phyloP scores from a whole-genome alignment of 1,140 invertebrate genomes.

The Brachionus rubens region DNA sequence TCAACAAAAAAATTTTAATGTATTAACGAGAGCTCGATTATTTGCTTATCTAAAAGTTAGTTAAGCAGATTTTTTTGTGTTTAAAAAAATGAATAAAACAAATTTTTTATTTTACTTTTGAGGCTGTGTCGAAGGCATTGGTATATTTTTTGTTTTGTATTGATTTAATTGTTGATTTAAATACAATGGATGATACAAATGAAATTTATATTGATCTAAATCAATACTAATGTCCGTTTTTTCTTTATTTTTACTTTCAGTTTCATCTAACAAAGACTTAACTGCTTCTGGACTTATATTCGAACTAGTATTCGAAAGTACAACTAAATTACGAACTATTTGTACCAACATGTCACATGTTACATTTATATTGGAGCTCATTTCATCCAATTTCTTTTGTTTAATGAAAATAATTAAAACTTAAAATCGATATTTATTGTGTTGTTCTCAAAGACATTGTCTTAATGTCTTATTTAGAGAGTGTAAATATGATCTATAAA shows the following conservation, averaged over 20 bases:
- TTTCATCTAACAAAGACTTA: not conserved
- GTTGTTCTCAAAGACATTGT: not conserved
- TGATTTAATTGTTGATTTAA: constrained; percentile 32
- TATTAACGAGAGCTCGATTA: too few species aligned
- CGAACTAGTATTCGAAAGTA: constrained; percentile 12
- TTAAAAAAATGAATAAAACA: too few species aligned
- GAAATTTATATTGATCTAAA: constrained; percentile 24
- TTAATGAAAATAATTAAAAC: not conserved
- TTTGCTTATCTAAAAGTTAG: constrained; percentile 29
- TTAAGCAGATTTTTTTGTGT: not conserved
- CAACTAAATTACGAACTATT: constrained; percentile 18
- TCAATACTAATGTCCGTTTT: not conserved
- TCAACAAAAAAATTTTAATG: not conserved
- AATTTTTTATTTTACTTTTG: constrained; percentile 16
- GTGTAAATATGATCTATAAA: not conserved
- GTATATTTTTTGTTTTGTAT: constrained; percentile 23
- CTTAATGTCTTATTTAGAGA: not conserved
- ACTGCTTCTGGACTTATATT: constrained; percentile 16
- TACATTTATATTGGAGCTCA: constrained; percentile 26
- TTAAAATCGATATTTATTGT: not conserved
- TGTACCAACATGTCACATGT: constrained; percentile 37
- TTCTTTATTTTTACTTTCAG: not conserved
- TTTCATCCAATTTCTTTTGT: constrained; percentile 18
- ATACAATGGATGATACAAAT: constrained; percentile 34
- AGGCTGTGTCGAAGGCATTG: not conserved